phyloP scores from a whole-genome alignment of 1,140 invertebrate genomes.

The fruit fly (Drosophila melanogaster) region DNA sequence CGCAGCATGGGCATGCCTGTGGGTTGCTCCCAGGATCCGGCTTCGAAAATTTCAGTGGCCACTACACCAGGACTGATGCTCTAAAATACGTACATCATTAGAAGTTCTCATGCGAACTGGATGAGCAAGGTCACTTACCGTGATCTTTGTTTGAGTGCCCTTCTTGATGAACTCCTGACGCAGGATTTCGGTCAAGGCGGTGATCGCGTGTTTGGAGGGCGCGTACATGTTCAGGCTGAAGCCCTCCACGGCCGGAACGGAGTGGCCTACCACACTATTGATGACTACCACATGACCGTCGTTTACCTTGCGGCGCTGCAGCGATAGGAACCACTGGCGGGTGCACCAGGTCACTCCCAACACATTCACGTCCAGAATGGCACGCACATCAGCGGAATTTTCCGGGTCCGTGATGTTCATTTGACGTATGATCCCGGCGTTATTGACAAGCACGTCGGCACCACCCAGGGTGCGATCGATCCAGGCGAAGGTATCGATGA shows the following conservation, averaged over 20 bases:
- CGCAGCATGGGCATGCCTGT: slow-evolving; percentile 62
- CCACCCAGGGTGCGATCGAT: slow-evolving; percentile 86
- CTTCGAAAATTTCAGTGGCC: slow-evolving; percentile 80
- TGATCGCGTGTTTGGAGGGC: slow-evolving; percentile 87
- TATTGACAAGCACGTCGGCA: slow-evolving; percentile 89
- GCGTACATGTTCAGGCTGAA: slow-evolving; percentile 85
- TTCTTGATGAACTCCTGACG: slow-evolving; percentile 87
- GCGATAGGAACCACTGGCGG: slow-evolving; percentile 86
- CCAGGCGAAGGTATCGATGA: slow-evolving; percentile 87
- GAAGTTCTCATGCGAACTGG: no score
- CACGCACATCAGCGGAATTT: slow-evolving; percentile 50
- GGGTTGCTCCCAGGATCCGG: slow-evolving; percentile 20
- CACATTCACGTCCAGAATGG: slow-evolving; percentile 85
- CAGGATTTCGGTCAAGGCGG: slow-evolving; percentile 86
- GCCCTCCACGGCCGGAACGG: slow-evolving; percentile 67
- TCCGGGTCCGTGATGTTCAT: slow-evolving; percentile 58
- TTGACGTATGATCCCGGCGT: slow-evolving; percentile 86
- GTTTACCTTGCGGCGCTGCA: slow-evolving; percentile 86
- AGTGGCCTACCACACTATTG: slow-evolving; percentile 85
- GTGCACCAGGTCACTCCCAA: slow-evolving; percentile 86
- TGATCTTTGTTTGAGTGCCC: slow-evolving; percentile 64
- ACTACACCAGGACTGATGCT: slow-evolving; percentile 88
- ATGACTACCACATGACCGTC: slow-evolving; percentile 86
- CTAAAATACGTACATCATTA: slow-evolving; percentile 65
- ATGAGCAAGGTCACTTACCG: slow-evolving; percentile 35